Conservation (phyloP, 2,113 vertebrate genomes). For the Ifrita kowaldi region DNA sequence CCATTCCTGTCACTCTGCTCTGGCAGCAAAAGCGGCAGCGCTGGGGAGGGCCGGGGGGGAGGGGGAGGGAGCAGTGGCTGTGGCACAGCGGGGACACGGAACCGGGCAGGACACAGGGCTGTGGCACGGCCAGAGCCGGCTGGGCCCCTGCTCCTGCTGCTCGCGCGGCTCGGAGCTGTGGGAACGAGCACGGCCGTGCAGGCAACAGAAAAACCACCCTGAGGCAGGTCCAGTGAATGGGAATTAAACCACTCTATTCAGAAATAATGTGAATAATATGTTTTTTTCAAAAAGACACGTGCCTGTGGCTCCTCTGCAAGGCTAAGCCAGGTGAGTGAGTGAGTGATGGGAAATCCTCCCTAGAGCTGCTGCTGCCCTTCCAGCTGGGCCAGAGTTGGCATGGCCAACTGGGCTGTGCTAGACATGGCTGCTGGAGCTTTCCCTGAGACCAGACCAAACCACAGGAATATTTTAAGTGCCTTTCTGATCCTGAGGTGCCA, state of each 20-base stretch:
- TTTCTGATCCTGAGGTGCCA: neutral
- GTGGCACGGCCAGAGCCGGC: neutral
- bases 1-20: rapidly evolving
- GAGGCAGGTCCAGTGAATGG: neutral
- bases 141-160: neutral
- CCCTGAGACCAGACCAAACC: neutral
- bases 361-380: neutral
- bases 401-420: neutral
- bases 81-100: neutral
- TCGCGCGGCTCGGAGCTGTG: rapidly evolving
- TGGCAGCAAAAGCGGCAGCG: neutral
- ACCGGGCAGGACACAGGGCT: rapidly evolving
- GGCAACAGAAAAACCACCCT: neutral
- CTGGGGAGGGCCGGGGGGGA: neutral
- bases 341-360: neutral
- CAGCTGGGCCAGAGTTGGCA: neutral
- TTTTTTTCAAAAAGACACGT: rapidly evolving
- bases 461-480: slow-evolving; percentile 10
- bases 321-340: neutral
- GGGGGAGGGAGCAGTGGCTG: neutral
- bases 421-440: neutral
- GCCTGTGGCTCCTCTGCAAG: neutral
- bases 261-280: neutral
- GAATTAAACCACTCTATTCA: neutral
- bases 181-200: rapidly evolving